These are phyloP conservation scores for Cyclargus thomasi DNA, from an alignment of 1,140 invertebrate species.

Conservation along the genomic window DNA sequence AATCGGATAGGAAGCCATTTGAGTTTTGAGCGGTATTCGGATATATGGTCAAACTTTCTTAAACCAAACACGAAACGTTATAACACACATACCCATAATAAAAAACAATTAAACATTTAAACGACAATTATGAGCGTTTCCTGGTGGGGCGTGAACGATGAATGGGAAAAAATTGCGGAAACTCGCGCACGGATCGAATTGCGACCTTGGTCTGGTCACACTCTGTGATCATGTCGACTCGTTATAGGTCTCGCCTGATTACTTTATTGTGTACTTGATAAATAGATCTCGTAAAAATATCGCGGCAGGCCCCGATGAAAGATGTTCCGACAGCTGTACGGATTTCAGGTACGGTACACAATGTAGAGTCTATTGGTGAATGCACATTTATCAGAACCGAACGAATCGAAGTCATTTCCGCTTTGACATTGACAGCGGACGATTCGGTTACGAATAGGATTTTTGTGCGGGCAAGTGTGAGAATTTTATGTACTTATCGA, in stretches of 20 bases:
- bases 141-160: constrained; percentile 1
- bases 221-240: background rate
- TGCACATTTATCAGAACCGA: too few relatives aligned
- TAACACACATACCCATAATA: too few relatives aligned
- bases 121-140: background rate
- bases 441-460: too few relatives aligned
- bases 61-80: too few relatives aligned
- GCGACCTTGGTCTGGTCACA: background rate
- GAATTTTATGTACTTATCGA: too few relatives aligned
- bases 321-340: background rate
- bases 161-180: constrained; percentile 1
- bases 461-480: too few relatives aligned
- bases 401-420: too few relatives aligned
- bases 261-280: background rate
- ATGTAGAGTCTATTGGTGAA: background rate
- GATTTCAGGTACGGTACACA: background rate
- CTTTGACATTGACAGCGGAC: too few relatives aligned
- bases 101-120: background rate
- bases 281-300: background rate
- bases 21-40: too few relatives aligned
- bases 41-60: too few relatives aligned
- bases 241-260: background rate
- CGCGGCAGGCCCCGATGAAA: background rate
- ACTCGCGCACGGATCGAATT: background rate
- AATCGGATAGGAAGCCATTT: too few relatives aligned